These are phyloP conservation scores for Knipowitschia caucasica DNA, from an alignment of 2,797 vertebrate species.

Conservation along the genomic window DNA sequence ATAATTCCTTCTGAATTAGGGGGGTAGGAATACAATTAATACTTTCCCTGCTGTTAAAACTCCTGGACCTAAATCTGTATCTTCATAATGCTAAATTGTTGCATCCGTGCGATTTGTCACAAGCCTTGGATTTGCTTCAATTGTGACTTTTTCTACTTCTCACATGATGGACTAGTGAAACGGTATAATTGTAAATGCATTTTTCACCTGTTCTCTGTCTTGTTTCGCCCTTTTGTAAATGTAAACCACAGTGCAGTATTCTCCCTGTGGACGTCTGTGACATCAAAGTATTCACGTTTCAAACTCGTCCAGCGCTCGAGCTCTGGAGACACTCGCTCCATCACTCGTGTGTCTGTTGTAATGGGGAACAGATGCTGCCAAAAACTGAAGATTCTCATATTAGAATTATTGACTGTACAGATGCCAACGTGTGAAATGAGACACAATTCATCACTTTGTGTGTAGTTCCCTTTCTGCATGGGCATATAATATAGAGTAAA, in stretches of 20 bases:
- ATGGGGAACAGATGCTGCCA: conserved; percentile 51
- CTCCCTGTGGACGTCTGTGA: conserved; percentile 15
- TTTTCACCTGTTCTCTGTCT: conserved; percentile 4
- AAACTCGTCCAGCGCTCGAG: conserved; percentile 24
- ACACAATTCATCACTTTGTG: conserved; percentile 16
- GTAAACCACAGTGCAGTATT: conserved; percentile 7
- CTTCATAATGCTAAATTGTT: too few species aligned
- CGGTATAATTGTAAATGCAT: background rate
- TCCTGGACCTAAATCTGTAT: background rate
- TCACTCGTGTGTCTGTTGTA: conserved; percentile 14
- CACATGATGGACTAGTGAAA: background rate
- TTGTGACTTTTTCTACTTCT: background rate
- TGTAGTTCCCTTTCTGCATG: conserved; percentile 15
- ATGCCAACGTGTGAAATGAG: conserved; percentile 33
- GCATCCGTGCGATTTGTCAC: background rate
- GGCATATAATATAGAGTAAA: conserved; percentile 19
- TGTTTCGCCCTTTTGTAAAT: conserved; percentile 9
- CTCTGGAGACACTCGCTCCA: conserved; percentile 34
- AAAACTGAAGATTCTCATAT: conserved; percentile 20
- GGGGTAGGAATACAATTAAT: too few species aligned
- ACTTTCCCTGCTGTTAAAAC: too few species aligned
- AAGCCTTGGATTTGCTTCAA: background rate
- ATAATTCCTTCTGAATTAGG: too few species aligned
- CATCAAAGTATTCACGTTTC: conserved; percentile 18
- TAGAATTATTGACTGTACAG: conserved; percentile 32